These are phyloP conservation scores for Nebria brevicollis DNA, from an alignment of 2,888 invertebrate genomes.

Conservation along the genomic window DNA sequence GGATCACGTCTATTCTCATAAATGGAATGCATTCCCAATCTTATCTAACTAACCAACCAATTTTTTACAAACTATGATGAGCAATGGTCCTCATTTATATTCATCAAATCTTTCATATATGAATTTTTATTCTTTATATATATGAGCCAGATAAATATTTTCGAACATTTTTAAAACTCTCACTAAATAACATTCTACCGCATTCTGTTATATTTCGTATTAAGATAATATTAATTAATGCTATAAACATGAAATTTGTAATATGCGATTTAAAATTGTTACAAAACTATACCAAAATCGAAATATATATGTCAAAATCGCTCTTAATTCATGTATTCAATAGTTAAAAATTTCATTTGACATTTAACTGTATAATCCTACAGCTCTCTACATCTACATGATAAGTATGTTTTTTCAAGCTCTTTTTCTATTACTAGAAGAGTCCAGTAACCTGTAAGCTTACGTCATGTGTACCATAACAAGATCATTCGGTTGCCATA, in stretches of 20 bases:
- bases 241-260: not conserved
- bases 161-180: no score
- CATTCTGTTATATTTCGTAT: no score
- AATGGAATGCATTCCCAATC: no score
- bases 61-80: no score
- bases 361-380: conserved; percentile 37
- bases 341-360: conserved; percentile 4
- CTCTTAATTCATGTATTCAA: not conserved
- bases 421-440: conserved; percentile 6
- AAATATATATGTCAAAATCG: not conserved
- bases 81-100: no score
- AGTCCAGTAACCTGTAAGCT: conserved; percentile 30
- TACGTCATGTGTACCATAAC: conserved; percentile 32
- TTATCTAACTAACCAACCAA: no score
- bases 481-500: conserved; percentile 17
- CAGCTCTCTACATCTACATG: conserved; percentile 6
- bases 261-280: not conserved
- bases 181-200: no score
- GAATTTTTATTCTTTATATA: no score
- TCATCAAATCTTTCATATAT: no score
- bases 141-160: no score
- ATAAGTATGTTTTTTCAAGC: not conserved
- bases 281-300: not conserved
- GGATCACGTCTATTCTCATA: no score
- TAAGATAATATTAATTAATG: no score